Evolutionary conservation across 2,113 vertebrate genomes (phyloP).

Genomic region (Gymnarchus niloticus): DNA sequence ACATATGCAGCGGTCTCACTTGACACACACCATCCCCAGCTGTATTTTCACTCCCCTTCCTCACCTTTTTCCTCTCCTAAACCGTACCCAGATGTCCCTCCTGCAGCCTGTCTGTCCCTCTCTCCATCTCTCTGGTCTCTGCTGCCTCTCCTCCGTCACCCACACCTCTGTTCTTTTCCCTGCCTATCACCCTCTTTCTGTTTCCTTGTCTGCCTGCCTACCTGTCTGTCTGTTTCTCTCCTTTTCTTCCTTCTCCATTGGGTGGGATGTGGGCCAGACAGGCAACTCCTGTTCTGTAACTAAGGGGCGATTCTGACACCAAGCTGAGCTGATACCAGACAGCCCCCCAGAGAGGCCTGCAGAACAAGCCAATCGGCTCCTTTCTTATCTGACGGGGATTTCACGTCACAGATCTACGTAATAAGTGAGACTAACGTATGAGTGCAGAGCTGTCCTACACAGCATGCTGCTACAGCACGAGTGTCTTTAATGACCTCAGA

Average conservation of each 20-base stretch:
- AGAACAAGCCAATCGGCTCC: too few species aligned
- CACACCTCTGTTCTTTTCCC: background rate
- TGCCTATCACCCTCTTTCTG: too few species aligned
- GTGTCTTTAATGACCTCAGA: background rate
- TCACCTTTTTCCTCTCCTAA: background rate
- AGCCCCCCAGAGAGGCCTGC: too few species aligned
- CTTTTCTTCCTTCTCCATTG: background rate
- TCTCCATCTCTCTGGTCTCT: background rate
- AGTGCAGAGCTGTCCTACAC: background rate
- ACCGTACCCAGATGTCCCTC: too few species aligned
- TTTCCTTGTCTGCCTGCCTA: background rate
- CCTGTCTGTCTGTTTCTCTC: background rate
- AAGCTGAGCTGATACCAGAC: too few species aligned
- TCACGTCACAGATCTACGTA: background rate
- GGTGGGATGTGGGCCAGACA: background rate
- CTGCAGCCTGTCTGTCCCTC: constrained; percentile 10
- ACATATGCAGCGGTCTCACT: background rate
- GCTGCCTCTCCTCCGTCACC: background rate
- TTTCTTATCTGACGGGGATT: background rate
- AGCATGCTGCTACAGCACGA: too few species aligned
- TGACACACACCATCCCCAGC: background rate
- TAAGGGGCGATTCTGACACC: background rate
- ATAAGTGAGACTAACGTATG: background rate
- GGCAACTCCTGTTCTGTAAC: background rate
- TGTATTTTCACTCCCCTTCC: background rate